Conservation (phyloP, 2,113 vertebrate genomes). For the Motacilla alba region DNA sequence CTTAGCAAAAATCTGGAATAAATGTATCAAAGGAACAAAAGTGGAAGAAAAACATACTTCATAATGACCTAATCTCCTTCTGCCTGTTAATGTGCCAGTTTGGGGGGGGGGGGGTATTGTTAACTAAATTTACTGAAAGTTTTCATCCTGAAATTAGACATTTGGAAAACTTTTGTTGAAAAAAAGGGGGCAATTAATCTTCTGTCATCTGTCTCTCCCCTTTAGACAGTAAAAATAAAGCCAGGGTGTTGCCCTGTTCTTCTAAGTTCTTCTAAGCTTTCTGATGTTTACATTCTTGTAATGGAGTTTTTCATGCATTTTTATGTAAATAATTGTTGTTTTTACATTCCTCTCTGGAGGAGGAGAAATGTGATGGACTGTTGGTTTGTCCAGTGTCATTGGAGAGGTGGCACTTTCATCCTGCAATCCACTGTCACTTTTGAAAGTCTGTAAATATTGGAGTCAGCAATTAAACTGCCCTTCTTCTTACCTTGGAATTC, state of each 20-base stretch:
- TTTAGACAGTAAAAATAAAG: not conserved
- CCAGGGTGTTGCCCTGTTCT: not conserved
- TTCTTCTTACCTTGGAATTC: too few relatives aligned
- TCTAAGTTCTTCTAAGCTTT: too few relatives aligned
- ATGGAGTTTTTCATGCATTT: too few relatives aligned
- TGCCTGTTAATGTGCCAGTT: not conserved
- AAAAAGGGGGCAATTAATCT: not conserved
- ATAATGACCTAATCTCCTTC: not conserved
- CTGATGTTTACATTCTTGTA: too few relatives aligned
- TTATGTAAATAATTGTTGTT: too few relatives aligned
- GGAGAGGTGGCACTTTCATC: too few relatives aligned
- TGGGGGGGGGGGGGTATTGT: not conserved
- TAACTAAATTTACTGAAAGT: not conserved
- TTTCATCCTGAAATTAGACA: not conserved
- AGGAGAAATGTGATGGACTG: too few relatives aligned
- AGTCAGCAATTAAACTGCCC: too few relatives aligned
- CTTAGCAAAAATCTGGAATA: not conserved
- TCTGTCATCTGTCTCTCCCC: not conserved
- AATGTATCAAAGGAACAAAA: not conserved
- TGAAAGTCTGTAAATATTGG: too few relatives aligned
- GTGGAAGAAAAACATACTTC: not conserved
- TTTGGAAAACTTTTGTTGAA: not conserved
- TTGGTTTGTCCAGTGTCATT: too few relatives aligned
- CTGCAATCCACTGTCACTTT: too few relatives aligned
- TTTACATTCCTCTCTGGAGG: too few relatives aligned